Conservation (phyloP, 2,797 vertebrate genomes). For the Microchirus variegatus region DNA sequence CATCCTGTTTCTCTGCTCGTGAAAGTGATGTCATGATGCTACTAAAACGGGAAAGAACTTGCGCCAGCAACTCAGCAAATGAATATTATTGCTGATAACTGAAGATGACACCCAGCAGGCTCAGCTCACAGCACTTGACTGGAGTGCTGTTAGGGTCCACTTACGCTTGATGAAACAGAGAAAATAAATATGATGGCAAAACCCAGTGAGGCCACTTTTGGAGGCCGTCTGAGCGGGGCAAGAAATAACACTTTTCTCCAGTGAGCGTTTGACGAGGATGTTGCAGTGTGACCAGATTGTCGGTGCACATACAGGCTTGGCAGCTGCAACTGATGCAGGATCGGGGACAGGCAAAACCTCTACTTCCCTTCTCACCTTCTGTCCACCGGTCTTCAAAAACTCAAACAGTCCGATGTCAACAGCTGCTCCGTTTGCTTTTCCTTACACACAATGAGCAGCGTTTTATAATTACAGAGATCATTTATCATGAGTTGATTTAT, state of each 20-base stretch:
- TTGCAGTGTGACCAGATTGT: background rate
- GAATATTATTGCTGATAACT: conserved; percentile 75
- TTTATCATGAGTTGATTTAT: background rate
- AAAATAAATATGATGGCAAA: conserved; percentile 16
- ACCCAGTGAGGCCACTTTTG: background rate
- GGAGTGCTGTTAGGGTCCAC: conserved; percentile 23
- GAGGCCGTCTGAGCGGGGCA: background rate
- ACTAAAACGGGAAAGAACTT: conserved; percentile 58
- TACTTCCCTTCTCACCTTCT: conserved; percentile 17
- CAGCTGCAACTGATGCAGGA: conserved; percentile 41
- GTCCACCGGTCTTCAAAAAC: conserved; percentile 36
- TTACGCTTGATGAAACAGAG: conserved; percentile 29
- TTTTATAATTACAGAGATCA: conserved; percentile 18
- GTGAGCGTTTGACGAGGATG: conserved; percentile 10
- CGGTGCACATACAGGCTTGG: conserved; percentile 1
- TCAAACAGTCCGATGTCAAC: conserved; percentile 11
- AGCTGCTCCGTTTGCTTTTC: conserved; percentile 23
- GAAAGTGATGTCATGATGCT: conserved; percentile 45
- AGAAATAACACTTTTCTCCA: background rate
- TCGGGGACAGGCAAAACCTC: conserved; percentile 12
- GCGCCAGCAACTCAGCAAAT: conserved; percentile 66
- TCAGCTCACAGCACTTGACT: conserved; percentile 16
- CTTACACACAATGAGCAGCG: background rate
- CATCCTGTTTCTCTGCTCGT: conserved; percentile 48
- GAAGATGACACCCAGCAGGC: conserved; percentile 28